Conservation (phyloP, 2,113 vertebrate species). For the Micromys minutus region DNA sequence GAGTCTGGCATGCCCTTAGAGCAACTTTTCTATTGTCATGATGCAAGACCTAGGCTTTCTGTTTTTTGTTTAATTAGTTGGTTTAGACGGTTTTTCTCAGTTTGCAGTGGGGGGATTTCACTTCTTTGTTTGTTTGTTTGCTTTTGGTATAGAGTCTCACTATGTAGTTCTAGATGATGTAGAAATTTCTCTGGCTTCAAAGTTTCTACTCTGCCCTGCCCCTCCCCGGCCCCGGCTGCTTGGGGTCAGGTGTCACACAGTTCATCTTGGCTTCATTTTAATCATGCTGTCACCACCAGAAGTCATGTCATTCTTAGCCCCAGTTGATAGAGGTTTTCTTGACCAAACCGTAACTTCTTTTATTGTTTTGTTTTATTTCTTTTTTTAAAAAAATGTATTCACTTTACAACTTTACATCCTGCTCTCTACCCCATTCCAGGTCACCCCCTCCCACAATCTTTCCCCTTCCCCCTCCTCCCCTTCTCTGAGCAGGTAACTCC, state of each 20-base stretch:
- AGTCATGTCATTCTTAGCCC: not conserved
- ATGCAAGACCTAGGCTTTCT: not conserved
- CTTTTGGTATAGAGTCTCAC: not conserved
- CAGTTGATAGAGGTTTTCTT: not conserved
- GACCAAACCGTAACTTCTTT: not conserved
- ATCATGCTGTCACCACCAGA: not conserved
- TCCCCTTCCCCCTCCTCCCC: no score
- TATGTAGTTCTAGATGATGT: not conserved
- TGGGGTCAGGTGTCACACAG: not conserved
- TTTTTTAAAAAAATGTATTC: no score
- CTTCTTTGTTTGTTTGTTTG: not conserved
- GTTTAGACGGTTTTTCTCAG: not conserved
- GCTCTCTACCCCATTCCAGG: no score
- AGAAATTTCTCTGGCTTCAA: not conserved
- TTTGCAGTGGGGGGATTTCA: no score
- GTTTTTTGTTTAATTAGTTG: not conserved
- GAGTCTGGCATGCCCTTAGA: not conserved
- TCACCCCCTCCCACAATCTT: no score
- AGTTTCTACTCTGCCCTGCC: not conserved
- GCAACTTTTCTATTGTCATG: not conserved
- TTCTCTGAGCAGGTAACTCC: no score
- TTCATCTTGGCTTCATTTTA: not conserved
- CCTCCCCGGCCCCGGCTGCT: rapidly evolving
- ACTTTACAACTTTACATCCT: no score
- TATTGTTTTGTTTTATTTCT: no score